These are phyloP conservation scores for Picus viridis DNA, from an alignment of 2,797 vertebrate genomes.

Conservation along the genomic window DNA sequence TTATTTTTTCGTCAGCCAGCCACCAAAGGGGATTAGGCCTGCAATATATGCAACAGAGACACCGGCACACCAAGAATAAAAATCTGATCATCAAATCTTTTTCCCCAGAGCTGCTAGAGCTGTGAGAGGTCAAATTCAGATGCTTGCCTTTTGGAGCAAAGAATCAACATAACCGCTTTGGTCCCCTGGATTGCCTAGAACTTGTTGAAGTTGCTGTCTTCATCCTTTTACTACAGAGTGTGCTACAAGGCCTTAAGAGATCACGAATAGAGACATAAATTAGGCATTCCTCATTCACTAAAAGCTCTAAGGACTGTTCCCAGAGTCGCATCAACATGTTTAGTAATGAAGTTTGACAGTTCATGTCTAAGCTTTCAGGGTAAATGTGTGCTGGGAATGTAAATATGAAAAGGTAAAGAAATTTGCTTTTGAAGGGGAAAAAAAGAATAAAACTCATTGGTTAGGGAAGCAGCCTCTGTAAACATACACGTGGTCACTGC, in stretches of 20 bases:
- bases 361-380: background rate
- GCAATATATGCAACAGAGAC: background rate
- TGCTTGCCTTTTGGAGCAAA: background rate
- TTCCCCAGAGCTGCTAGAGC: background rate
- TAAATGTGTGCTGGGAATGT: background rate
- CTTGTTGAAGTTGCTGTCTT: background rate
- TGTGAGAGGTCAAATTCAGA: background rate
- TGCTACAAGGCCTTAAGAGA: background rate
- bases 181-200: background rate
- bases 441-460: background rate
- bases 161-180: accelerated
- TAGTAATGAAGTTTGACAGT: constrained; percentile 20
- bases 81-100: background rate
- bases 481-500: background rate
- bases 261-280: background rate
- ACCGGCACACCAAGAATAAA: background rate
- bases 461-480: background rate
- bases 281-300: background rate
- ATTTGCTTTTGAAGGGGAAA: background rate
- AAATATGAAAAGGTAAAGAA: constrained; percentile 28
- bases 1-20: background rate
- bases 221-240: background rate
- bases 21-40: background rate
- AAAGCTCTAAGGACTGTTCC: background rate
- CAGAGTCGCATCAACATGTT: background rate